Conservation (phyloP, 2,888 invertebrate species). For the Synanthedon tipuliformis region DNA sequence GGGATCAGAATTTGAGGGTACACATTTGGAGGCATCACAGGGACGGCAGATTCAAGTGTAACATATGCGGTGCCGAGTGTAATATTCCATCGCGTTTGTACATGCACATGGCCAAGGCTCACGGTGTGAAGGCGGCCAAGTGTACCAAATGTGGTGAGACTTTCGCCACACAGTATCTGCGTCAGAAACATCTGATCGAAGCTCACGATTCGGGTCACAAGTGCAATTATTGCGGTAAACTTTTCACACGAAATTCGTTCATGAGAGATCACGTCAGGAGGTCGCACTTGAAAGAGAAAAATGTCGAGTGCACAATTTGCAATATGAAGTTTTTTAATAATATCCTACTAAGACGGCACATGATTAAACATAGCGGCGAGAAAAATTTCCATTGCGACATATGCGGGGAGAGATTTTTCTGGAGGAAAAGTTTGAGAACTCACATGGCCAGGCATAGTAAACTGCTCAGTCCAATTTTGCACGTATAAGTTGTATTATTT, state of each 20-base stretch:
- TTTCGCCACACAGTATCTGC: constrained; percentile 63
- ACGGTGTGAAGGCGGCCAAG: constrained; percentile 56
- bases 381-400: constrained; percentile 71
- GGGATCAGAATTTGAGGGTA: constrained; percentile 55
- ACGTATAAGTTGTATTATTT: too few species aligned
- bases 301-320: constrained; percentile 55
- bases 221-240: constrained; percentile 50
- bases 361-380: constrained; percentile 64
- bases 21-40: constrained; percentile 60
- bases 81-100: constrained; percentile 57
- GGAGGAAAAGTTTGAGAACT: constrained; percentile 71
- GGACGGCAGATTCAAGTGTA: constrained; percentile 53
- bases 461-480: constrained; percentile 15
- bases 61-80: constrained; percentile 48
- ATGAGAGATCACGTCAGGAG: constrained; percentile 52
- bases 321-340: constrained; percentile 60
- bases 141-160: constrained; percentile 52
- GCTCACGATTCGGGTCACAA: constrained; percentile 60
- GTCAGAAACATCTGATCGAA: constrained; percentile 66
- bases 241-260: constrained; percentile 51
- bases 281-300: constrained; percentile 58
- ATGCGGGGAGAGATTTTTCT: constrained; percentile 71
- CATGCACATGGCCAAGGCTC: constrained; percentile 58
- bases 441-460: constrained; percentile 63
- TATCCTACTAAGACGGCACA: constrained; percentile 46